These are phyloP conservation scores for Hyles euphorbiae DNA, from an alignment of 1,140 invertebrate species.

Conservation along the genomic window DNA sequence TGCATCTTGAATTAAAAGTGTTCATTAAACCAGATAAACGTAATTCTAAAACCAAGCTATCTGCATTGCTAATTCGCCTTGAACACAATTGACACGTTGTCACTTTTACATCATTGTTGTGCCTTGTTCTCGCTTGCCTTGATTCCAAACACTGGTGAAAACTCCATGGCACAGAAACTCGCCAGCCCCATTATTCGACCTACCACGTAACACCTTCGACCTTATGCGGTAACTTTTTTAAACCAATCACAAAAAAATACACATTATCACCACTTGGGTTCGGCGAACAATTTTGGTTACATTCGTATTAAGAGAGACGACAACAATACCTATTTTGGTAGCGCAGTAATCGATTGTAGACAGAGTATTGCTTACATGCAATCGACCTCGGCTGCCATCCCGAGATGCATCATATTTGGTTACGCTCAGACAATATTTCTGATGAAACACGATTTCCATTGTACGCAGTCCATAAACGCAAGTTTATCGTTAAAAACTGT, in stretches of 20 bases:
- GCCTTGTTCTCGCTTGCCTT: constrained; percentile 7
- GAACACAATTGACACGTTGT: constrained; percentile 1
- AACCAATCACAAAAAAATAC: too few relatives aligned
- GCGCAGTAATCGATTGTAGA: constrained; percentile 32
- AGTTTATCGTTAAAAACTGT: constrained; percentile 13
- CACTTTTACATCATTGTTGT: constrained; percentile 9
- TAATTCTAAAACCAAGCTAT: too few relatives aligned
- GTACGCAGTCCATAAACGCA: too few relatives aligned
- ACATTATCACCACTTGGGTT: too few relatives aligned
- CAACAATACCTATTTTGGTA: constrained; percentile 52
- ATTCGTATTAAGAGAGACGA: constrained; percentile 12
- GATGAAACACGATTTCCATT: too few relatives aligned
- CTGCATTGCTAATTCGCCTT: not conserved
- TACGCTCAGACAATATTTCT: too few relatives aligned
- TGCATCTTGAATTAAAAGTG: too few relatives aligned
- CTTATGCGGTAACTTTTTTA: constrained; percentile 9
- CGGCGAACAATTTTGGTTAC: not conserved
- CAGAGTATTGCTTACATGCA: constrained; percentile 34
- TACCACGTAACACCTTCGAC: constrained; percentile 20
- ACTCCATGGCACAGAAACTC: constrained; percentile 12
- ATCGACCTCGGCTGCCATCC: constrained; percentile 35
- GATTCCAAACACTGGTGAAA: constrained; percentile 10
- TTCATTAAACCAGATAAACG: too few relatives aligned
- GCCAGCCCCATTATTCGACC: not conserved
- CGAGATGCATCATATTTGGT: constrained; percentile 5